Evolutionary conservation across 2,888 invertebrate species (phyloP), one percentile per base, ranked within the genome.

Genomic region (Scaptomyza caliginosa): DNA sequence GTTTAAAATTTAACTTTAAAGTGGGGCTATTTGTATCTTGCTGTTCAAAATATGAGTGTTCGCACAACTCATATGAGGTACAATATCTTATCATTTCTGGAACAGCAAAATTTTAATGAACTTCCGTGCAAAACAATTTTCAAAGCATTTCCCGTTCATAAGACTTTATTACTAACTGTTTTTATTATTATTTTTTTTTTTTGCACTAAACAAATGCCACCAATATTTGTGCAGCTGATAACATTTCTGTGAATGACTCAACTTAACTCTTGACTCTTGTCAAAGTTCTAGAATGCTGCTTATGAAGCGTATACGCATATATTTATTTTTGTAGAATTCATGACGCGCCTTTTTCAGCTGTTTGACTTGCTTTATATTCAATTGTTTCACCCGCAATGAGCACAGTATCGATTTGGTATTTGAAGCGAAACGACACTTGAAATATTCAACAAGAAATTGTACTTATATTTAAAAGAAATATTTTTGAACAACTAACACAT

Each of bases 371-470:
- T 10, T 16, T 62, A 60, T 17, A 63, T 28, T 49, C 8, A 23
- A 21, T 11, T 13, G 21, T 11, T 34, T 34, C 13, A 11, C 7
- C n/a, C 23, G 8, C 13, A 13, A 17, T 16, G n/a, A 11, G 21
- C 8, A 21, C 63, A 60, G 63, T 60, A 8, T 19, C n/a, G 26
- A 11, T 19, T 49, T 17, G 17, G 11, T 13, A 10, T 34, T 2
- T 26, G 23, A 13, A 11, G 40, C 34, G 34, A 2, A 13, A 19
- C 40, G 34, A 63, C 1, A 21, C 19, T 13, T 32, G 32, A 4
- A 5, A 7, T 19, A 11, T 23, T 32, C 32, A 13, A 21, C 10
- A 46, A n/a, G 23, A 26, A 49, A 24, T n/a, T 16, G 23, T 5
- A 17, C 8, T 3, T 19, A 2, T 7, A 10, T 13, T 19, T 7